Evolutionary conservation across 2,113 vertebrate species (phyloP).

Genomic region (Synodontis membranacea): DNA sequence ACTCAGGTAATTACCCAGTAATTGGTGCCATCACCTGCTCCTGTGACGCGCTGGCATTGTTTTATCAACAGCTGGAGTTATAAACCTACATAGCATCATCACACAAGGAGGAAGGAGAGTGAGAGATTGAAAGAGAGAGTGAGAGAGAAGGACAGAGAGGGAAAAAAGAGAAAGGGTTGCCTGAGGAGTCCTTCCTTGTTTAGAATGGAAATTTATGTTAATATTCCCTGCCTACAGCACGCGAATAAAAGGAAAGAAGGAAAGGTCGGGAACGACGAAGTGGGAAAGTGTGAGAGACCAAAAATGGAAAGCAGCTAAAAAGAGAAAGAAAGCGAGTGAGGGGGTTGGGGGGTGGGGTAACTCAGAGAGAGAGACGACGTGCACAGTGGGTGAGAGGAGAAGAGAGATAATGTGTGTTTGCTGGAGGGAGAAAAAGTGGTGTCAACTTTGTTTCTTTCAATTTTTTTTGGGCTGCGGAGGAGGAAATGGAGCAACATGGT

Average conservation of each 20-base stretch:
- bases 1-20: slow-evolving; percentile 66
- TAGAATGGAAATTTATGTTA: slow-evolving; percentile 64
- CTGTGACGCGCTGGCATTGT: slow-evolving; percentile 49
- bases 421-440: slow-evolving; percentile 53
- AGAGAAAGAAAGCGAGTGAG: background rate
- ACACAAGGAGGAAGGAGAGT: background rate
- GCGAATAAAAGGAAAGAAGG: slow-evolving; percentile 20
- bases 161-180: slow-evolving; percentile 18
- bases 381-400: slow-evolving; percentile 43
- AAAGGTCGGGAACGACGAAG: background rate
- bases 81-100: slow-evolving; percentile 50
- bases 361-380: slow-evolving; percentile 27
- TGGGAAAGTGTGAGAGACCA: slow-evolving; percentile 23
- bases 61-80: slow-evolving; percentile 68
- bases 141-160: background rate
- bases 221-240: slow-evolving; percentile 59
- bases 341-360: background rate
- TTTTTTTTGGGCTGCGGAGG: slow-evolving; percentile 40
- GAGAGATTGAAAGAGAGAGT: background rate
- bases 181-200: slow-evolving; percentile 65
- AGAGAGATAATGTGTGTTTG: slow-evolving; percentile 50
- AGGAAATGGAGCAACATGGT: slow-evolving; percentile 47
- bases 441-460: slow-evolving; percentile 56
- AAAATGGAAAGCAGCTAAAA: slow-evolving; percentile 25
- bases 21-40: slow-evolving; percentile 66